Evolutionary conservation across 2,888 invertebrate genomes (phyloP).

Genomic region (Poecilobothrus nobilitatus): DNA sequence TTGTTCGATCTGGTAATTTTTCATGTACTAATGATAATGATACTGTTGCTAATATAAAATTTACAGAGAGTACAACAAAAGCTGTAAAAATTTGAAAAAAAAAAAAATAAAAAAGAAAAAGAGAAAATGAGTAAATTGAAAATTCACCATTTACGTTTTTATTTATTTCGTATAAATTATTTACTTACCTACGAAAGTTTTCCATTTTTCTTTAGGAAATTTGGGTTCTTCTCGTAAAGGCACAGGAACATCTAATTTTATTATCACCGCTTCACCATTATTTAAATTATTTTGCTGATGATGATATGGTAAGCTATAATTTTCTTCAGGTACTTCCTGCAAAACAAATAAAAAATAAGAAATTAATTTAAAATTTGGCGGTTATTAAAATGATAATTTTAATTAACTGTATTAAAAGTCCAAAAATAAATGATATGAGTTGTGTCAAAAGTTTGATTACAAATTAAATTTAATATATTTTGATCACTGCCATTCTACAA

Average conservation of each 20-base stretch:
- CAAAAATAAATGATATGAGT: not conserved
- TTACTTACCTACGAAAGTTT: slow-evolving; percentile 52
- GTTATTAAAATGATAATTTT: not conserved
- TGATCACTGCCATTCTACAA: too few species aligned
- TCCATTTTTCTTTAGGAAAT: slow-evolving; percentile 78
- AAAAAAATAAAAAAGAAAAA: slow-evolving; percentile 13
- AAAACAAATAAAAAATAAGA: slow-evolving; percentile 14
- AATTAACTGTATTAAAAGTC: too few species aligned
- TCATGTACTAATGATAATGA: slow-evolving; percentile 82
- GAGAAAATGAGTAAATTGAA: too few species aligned
- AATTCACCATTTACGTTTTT: too few species aligned
- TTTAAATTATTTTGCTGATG: slow-evolving; percentile 26
- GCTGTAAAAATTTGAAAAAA: slow-evolving; percentile 45
- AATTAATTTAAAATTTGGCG: not conserved
- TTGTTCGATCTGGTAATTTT: slow-evolving; percentile 67
- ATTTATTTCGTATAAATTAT: not conserved
- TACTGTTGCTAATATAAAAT: slow-evolving; percentile 56
- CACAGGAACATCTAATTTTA: slow-evolving; percentile 57
- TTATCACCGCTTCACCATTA: slow-evolving; percentile 43
- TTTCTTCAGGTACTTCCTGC: slow-evolving; percentile 33
- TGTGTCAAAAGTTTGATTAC: too few species aligned
- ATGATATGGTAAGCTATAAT: slow-evolving; percentile 29
- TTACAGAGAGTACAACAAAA: slow-evolving; percentile 53
- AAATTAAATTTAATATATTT: too few species aligned
- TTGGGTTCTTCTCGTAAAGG: slow-evolving; percentile 64